phyloP scores from a whole-genome alignment of 2,797 vertebrate species.

The Heterohyrax brucei region DNA sequence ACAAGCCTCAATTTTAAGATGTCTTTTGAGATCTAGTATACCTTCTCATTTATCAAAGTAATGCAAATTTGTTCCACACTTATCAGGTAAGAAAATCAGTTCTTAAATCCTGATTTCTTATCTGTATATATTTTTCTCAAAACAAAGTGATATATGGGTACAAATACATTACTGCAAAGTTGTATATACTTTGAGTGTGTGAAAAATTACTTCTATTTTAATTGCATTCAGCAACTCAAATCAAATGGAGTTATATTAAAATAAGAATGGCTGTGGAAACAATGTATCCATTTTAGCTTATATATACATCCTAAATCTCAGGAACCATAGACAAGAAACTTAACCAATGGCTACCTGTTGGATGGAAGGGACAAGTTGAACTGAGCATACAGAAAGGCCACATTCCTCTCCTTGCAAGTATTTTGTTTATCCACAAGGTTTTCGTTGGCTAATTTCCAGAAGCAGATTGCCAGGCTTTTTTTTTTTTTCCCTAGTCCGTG shows the following conservation, averaged over 20 bases:
- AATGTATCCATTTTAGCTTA: background rate
- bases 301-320: background rate
- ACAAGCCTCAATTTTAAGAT: conserved; percentile 22
- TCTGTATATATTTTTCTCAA: conserved; percentile 51
- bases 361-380: background rate
- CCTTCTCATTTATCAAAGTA: conserved; percentile 31
- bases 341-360: background rate
- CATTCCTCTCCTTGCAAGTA: background rate
- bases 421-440: background rate
- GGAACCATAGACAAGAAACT: background rate
- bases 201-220: conserved; percentile 62
- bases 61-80: conserved; percentile 14
- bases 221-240: conserved; percentile 50
- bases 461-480: background rate
- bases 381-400: background rate
- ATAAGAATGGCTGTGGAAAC: background rate
- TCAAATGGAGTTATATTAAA: conserved; percentile 3
- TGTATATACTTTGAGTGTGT: background rate
- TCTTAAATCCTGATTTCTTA: conserved; percentile 54
- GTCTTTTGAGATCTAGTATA: background rate
- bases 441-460: background rate
- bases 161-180: conserved; percentile 10
- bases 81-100: background rate
- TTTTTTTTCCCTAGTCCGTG: background rate
- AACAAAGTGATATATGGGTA: background rate